Base-by-base conservation (phyloP, 2,113 vertebrate genomes). In the Scomber japonicus region DNA sequence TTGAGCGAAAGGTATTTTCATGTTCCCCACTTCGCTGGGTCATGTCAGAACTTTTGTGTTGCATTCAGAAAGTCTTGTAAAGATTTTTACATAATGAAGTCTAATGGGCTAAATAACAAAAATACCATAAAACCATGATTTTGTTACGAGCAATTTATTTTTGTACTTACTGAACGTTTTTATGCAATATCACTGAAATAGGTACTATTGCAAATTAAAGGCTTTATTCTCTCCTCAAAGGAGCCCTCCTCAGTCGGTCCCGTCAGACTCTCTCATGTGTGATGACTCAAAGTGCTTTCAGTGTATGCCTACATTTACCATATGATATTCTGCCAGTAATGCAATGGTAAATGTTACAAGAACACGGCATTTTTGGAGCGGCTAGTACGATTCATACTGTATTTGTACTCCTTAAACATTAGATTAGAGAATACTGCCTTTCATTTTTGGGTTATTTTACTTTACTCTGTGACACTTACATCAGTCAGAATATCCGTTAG, bases 61-160 rank as follows among this genome's bases (percentile, higher is more conserved):
- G 27, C 64, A 35, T 79, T 79, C 31, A 72, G 56, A 79, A 67
- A 77, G 86, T 89, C 72, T 73, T 90, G 67, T 82, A 81, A 87
- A 90, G 75, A 65, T 87, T 88, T 92, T 82, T 89, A 92, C 89
- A 85, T 75, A 80, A 82, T 51, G 4, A 86, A 77, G 75, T 85
- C 79, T 66, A 65, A 75, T 12, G 53, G 78, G 80, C 89, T 89
- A 10, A 89, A 75, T 71, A 64, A 53, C 82, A 66, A 79, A 27
- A 89, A 91, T 81, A 86, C 84, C 92, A 93, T 93, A 57, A 90
- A 87, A 89, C 77, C 87, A 90, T 91, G 75, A 90, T 93, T 93
- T 92, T 93, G 83, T 93, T 92, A 89, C 86, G 66, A 93, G 88
- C 83, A 70, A 89, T 92, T 93, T 94, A 94, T 94, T 94, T 94